A percentile compares a stretch with the other conserved stretches of the same genome.
These are phyloP conservation scores for Drosophila sordidula DNA, from an alignment of 2,888 invertebrate genomes.

Conservation along the genomic window DNA sequence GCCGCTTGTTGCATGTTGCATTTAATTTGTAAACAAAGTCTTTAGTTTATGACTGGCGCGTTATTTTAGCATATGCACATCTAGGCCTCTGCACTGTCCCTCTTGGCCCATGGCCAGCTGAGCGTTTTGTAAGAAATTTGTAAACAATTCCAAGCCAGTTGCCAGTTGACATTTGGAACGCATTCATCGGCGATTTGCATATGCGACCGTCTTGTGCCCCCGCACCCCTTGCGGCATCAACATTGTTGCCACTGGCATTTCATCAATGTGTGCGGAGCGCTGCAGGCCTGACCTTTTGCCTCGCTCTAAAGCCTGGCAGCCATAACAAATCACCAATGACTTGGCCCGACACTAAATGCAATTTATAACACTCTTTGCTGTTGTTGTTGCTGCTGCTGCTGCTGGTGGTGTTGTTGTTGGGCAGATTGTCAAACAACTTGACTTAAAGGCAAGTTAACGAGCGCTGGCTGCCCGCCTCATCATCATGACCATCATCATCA, in stretches of 20 bases:
- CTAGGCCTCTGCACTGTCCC: conserved; percentile 37
- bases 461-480: conserved; percentile 49
- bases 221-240: conserved; percentile 1
- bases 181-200: conserved; percentile 57
- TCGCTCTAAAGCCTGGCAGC: conserved; percentile 47
- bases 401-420: conserved; percentile 8
- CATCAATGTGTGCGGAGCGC: conserved; percentile 58
- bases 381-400: background rate
- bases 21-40: conserved; percentile 83
- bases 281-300: background rate
- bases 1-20: conserved; percentile 75
- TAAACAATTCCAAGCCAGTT: conserved; percentile 71
- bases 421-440: conserved; percentile 77
- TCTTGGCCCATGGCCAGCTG: conserved; percentile 21
- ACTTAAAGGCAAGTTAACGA: conserved; percentile 76
- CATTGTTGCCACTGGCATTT: conserved; percentile 63
- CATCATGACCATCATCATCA: conserved; percentile 22
- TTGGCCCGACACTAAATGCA: conserved; percentile 76
- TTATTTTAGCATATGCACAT: conserved; percentile 75
- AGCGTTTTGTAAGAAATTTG: conserved; percentile 75
- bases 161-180: conserved; percentile 45
- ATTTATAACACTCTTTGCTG: conserved; percentile 73
- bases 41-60: conserved; percentile 80
- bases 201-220: conserved; percentile 12
- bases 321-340: conserved; percentile 78